Percentiles rank a stretch among this genome's conserved stretches.
Conservation (phyloP, 2,113 vertebrate species). For the Mirza zaza region DNA sequence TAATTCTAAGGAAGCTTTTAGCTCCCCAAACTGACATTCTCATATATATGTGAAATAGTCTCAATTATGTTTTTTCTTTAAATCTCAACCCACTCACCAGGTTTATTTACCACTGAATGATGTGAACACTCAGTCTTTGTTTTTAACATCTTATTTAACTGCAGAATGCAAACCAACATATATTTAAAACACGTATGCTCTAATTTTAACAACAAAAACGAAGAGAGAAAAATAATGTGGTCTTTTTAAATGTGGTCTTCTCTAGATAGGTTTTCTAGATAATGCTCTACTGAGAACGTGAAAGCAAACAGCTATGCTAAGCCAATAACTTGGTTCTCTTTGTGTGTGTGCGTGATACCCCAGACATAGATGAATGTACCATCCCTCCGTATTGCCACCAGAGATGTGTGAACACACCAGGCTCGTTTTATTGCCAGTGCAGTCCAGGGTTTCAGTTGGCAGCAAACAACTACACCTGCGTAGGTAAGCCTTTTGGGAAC, state of each 20-base stretch:
- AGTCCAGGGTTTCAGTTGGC: conserved; percentile 93
- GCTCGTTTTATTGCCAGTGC: conserved; percentile 97
- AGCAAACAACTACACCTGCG: conserved; percentile 95
- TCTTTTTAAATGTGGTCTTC: conserved; percentile 7
- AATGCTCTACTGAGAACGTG: background rate
- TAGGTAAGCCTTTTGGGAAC: conserved; percentile 88
- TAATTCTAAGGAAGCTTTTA: background rate
- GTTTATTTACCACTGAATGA: background rate
- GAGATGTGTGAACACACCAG: conserved; percentile 93
- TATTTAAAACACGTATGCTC: background rate
- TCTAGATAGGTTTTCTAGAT: background rate
- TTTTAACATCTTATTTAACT: background rate
- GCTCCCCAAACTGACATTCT: background rate
- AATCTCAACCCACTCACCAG: background rate
- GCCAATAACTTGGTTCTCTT: conserved; percentile 59
- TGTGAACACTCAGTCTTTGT: background rate
- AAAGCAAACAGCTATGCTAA: background rate
- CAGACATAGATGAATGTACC: conserved; percentile 94
- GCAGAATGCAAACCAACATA: background rate
- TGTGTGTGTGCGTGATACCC: conserved; percentile 49
- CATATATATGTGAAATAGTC: background rate
- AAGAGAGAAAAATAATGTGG: background rate
- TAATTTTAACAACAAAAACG: background rate
- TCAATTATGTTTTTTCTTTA: conserved; percentile 39
- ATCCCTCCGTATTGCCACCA: conserved; percentile 94